phyloP scores from a whole-genome alignment of 1,140 invertebrate genomes.

The Procambarus virginalis region DNA sequence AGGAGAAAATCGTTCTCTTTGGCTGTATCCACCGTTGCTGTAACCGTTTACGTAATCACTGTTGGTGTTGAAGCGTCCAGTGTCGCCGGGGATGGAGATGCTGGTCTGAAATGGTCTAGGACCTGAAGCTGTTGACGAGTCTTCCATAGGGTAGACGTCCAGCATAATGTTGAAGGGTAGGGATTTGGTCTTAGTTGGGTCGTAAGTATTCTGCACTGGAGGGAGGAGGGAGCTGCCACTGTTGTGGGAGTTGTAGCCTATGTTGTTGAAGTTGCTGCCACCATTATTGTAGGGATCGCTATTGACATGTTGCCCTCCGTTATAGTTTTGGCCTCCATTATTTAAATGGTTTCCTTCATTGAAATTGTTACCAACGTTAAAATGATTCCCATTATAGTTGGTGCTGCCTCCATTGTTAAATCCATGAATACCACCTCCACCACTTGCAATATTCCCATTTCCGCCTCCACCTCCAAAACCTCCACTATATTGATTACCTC shows the following conservation, averaged over 20 bases:
- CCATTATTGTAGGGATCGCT: background rate
- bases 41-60: conserved; percentile 12
- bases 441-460: background rate
- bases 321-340: background rate
- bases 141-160: conserved; percentile 53
- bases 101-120: conserved; percentile 38
- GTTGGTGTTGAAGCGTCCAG: background rate
- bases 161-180: conserved; percentile 48
- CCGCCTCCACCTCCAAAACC: background rate
- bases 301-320: background rate
- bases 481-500: background rate
- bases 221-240: background rate
- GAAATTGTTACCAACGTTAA: background rate
- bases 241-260: background rate
- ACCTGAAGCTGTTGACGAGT: background rate
- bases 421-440: background rate
- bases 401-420: conserved; percentile 3
- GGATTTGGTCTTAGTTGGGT: background rate
- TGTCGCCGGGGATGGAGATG: background rate
- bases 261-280: background rate
- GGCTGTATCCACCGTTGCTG: background rate
- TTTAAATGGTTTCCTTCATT: background rate
- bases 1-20: background rate
- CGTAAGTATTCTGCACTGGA: background rate
- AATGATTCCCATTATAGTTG: background rate